Evolutionary conservation across 2,113 vertebrate genomes (phyloP).

Genomic region (human (Homo sapiens)): GRCh38 chr6:8531001-8531500

Average conservation of each 20-base stretch:
- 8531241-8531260: accelerated
- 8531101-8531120: constrained; percentile 21
- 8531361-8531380: constrained; percentile 82
- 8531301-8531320: constrained; percentile 72
- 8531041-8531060: constrained; percentile 79
- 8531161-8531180: constrained; percentile 70
- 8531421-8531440: constrained; percentile 71
- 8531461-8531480: constrained; percentile 65
- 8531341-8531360: constrained; percentile 81
- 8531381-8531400: constrained; percentile 83
- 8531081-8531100: constrained; percentile 73
- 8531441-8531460: constrained; percentile 47
- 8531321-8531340: constrained; percentile 66
- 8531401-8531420: constrained; percentile 77
- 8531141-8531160: constrained; percentile 75
- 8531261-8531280: background rate
- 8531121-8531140: constrained; percentile 42
- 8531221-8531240: background rate
- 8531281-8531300: background rate
- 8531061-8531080: constrained; percentile 78
- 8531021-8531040: constrained; percentile 77
- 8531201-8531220: background rate
- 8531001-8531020: constrained; percentile 78
- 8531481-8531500: constrained; percentile 77
- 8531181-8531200: constrained; percentile 57